A percentile compares a stretch with the other conserved stretches of the same genome.
These are phyloP conservation scores for Lagocephalus sceleratus DNA, from an alignment of 2,797 vertebrate genomes.

Conservation along the genomic window DNA sequence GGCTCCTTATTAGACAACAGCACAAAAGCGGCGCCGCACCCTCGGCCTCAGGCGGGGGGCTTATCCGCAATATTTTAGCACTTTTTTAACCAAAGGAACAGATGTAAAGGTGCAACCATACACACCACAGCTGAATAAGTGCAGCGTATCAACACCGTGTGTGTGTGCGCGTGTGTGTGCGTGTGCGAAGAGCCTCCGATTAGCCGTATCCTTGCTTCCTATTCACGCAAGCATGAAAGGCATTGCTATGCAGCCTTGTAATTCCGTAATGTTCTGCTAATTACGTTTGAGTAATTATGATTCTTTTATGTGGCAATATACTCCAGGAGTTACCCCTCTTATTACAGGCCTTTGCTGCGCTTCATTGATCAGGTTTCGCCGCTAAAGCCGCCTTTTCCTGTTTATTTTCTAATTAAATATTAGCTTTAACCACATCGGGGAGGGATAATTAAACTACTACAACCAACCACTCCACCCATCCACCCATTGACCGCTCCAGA, in stretches of 20 bases:
- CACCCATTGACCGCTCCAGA: conserved; percentile 68
- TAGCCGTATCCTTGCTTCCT: conserved; percentile 61
- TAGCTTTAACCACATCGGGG: conserved; percentile 69
- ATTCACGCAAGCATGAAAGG: conserved; percentile 73
- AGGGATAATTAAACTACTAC: conserved; percentile 71
- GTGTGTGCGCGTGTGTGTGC: conserved; percentile 22
- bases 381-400: conserved; percentile 66
- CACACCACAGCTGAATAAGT: conserved; percentile 1
- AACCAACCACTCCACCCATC: conserved; percentile 25
- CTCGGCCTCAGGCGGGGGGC: conserved; percentile 29
- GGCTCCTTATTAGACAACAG: conserved; percentile 42
- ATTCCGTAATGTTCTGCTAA: conserved; percentile 79
- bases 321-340: conserved; percentile 53
- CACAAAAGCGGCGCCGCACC: conserved; percentile 28
- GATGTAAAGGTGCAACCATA: conserved; percentile 5
- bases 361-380: conserved; percentile 71
- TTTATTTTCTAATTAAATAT: conserved; percentile 80
- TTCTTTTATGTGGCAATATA: conserved; percentile 72
- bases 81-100: conserved; percentile 18
- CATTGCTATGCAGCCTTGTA: conserved; percentile 65
- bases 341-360: conserved; percentile 59
- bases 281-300: conserved; percentile 78
- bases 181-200: conserved; percentile 43
- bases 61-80: conserved; percentile 7
- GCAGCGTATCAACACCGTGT: conserved; percentile 19